Evolutionary conservation across 2,888 invertebrate genomes (phyloP).

Genomic region (Augochlorella aurata): DNA sequence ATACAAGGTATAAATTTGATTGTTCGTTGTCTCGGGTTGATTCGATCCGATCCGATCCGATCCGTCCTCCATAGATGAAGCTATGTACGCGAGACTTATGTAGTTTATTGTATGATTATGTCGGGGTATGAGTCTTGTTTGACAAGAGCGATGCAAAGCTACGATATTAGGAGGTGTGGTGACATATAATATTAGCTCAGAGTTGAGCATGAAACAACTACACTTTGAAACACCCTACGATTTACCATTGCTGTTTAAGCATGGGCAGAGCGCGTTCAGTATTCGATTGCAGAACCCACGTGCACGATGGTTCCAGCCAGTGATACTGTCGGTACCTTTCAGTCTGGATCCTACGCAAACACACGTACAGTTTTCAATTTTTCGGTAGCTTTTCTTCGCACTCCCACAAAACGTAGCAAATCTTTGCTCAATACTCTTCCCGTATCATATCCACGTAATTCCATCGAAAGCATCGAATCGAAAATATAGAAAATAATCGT

Average conservation of each 20-base stretch:
- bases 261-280: conserved; percentile 80
- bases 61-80: conserved; percentile 25
- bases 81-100: background rate
- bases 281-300: conserved; percentile 81
- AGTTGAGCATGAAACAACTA: conserved; percentile 24
- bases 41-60: too few relatives aligned
- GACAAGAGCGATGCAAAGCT: conserved; percentile 51
- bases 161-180: conserved; percentile 25
- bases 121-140: conserved; percentile 10
- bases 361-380: conserved; percentile 62
- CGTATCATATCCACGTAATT: background rate
- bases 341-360: conserved; percentile 78
- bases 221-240: conserved; percentile 72
- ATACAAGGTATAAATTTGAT: background rate
- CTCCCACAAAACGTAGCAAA: background rate
- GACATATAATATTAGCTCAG: conserved; percentile 21
- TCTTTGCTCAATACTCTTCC: background rate
- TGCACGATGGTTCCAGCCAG: conserved; percentile 81
- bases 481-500: background rate
- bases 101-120: background rate
- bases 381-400: background rate
- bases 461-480: background rate
- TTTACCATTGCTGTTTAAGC: conserved; percentile 81
- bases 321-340: conserved; percentile 76
- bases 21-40: background rate